Base-by-base conservation (phyloP, 2,888 invertebrate genomes). In the Drosophila antonietae region DNA sequence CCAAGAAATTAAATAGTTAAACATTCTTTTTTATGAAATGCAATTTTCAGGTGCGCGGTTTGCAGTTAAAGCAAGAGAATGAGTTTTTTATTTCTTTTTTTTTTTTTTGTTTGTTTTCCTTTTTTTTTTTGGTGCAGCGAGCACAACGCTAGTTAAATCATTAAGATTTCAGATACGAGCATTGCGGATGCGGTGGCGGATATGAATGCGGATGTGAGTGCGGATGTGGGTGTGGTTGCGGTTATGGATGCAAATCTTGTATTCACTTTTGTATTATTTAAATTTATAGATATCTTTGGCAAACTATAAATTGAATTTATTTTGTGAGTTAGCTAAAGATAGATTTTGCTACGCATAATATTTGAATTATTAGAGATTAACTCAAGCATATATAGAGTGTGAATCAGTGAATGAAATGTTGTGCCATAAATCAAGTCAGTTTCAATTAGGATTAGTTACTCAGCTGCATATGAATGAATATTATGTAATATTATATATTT, bases 1-100 rank as follows among this genome's bases (percentile, higher is more conserved):
- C 71, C 68, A 71, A 70, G 81, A 72, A 86, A 86, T 86, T 88
- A 88, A 84, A 75, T 68, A 72, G 82, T 78, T 79, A 80, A 80
- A 71, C 66, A 43, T 59, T 73, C 56, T 64, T 71, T 82, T 68
- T 72, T 75, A 31, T 53, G 53, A 39, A 64, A 80, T 73, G 78
- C 75, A 73, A 70, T 74, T 80, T 75, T 66, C 70, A 60, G 73
- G 70, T 67, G 52, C 23, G 60, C 23, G 63, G 41, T 60, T 60
- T 51, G 20, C 41, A 41, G 66, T 41, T 57, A 55, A 28, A 35
- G 28, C 51, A 49, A 56, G 41, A 63, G n/a, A 14, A 18, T n/a
- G 31, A 12, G 6, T 18, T 33, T 51, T 33, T 51, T 51, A 46
- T 31, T 23, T 20, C 0, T 23, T 10, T 14, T 43, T 57, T 58